A percentile compares a stretch with the other conserved stretches of the same genome.
phyloP scores from a whole-genome alignment of 2,113 vertebrate species.

The Chloropsis cyanopogon region DNA sequence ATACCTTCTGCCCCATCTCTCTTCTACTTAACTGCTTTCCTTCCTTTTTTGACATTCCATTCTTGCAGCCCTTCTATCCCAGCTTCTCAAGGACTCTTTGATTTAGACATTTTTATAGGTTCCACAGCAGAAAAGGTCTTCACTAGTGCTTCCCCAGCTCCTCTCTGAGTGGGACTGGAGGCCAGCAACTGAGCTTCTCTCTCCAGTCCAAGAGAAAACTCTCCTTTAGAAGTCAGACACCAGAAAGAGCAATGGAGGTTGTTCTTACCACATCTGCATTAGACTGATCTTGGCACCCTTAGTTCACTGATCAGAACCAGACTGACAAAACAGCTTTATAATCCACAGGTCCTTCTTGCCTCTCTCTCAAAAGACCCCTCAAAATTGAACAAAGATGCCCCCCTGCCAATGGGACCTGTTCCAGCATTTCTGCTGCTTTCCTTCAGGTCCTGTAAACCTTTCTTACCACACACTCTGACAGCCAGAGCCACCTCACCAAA shows the following conservation, averaged over 20 bases:
- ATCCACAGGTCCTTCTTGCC: not conserved
- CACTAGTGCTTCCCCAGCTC: rapidly evolving
- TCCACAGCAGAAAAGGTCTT: not conserved
- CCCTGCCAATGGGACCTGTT: rapidly evolving
- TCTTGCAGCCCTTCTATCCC: not conserved
- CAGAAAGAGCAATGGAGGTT: not conserved
- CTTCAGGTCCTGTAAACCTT: not conserved
- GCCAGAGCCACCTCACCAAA: not conserved
- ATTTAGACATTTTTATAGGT: not conserved
- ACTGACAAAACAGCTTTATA: not conserved
- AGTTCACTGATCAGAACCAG: not conserved
- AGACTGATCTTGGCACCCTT: not conserved
- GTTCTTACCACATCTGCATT: not conserved
- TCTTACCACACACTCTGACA: not conserved
- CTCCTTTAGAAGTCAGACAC: not conserved
- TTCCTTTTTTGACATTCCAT: not conserved
- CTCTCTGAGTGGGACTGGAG: not conserved
- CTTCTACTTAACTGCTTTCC: not conserved
- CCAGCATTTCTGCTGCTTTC: not conserved
- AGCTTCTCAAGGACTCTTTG: not conserved
- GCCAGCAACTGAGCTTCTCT: not conserved
- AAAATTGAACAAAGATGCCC: not conserved
- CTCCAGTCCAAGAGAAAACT: not conserved
- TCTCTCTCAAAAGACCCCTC: not conserved
- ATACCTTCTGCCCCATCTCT: not conserved